Conservation (phyloP, 2,113 vertebrate genomes). For the Dasyprocta punctata region DNA sequence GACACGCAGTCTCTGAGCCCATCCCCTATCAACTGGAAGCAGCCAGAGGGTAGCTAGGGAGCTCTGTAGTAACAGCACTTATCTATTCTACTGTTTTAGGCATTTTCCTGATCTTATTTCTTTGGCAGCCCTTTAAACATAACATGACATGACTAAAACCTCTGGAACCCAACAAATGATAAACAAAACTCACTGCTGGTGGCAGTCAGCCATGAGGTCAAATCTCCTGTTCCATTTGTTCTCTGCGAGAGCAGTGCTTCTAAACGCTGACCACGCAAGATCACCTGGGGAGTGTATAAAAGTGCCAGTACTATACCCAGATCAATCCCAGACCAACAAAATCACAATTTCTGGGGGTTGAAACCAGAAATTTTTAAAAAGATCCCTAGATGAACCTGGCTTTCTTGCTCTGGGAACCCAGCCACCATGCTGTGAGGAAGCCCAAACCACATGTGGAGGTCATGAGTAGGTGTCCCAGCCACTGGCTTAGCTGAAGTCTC, state of each 20-base stretch:
- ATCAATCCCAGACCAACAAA: background rate
- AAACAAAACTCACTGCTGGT: background rate
- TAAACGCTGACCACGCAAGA: background rate
- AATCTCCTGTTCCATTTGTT: background rate
- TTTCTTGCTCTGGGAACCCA: conserved; percentile 19
- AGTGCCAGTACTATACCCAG: background rate
- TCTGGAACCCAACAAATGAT: conserved; percentile 12
- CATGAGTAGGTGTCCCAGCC: background rate
- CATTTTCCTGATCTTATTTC: conserved; percentile 29
- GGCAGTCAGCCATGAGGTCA: background rate
- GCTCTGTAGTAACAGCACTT: background rate
- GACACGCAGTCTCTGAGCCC: background rate
- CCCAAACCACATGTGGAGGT: background rate
- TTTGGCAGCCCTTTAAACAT: conserved; percentile 4
- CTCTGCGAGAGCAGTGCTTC: background rate
- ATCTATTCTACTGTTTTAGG: background rate
- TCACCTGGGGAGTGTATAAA: conserved; percentile 3
- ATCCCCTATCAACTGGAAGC: background rate
- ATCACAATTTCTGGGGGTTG: background rate
- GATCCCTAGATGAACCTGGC: background rate
- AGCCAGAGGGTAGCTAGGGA: background rate
- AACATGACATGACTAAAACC: conserved; percentile 7
- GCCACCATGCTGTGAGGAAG: conserved; percentile 13
- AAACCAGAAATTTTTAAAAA: background rate
- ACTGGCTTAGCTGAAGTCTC: background rate